phyloP scores from a whole-genome alignment of 2,797 vertebrate genomes.

The Carapus acus region DNA sequence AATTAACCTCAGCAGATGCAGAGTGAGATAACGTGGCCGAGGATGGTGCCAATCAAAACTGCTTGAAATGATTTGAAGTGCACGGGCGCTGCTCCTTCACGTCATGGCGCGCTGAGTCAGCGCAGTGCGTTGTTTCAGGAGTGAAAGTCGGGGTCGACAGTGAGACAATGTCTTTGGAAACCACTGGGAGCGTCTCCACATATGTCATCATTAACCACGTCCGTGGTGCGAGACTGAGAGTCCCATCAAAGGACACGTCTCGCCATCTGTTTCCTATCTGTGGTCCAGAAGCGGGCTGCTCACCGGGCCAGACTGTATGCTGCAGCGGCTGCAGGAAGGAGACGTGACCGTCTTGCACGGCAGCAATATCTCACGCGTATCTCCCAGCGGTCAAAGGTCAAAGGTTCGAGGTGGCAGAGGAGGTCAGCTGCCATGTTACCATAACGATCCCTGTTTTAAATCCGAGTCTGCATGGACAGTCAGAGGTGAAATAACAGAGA shows the following conservation, averaged over 20 bases:
- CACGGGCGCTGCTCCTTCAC: constrained; percentile 11
- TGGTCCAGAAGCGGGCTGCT: constrained; percentile 34
- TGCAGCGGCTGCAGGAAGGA: constrained; percentile 19
- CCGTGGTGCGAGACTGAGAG: constrained; percentile 24
- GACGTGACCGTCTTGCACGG: constrained; percentile 37
- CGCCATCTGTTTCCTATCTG: constrained; percentile 57
- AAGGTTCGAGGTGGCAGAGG: constrained; percentile 29
- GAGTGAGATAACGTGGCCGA: constrained; percentile 44
- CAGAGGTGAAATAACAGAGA: no score
- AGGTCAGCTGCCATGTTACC: constrained; percentile 38
- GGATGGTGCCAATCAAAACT: constrained; percentile 48
- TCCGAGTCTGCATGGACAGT: constrained; percentile 2
- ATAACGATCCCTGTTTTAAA: constrained; percentile 11
- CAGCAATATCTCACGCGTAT: constrained; percentile 47
- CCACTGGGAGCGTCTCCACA: not conserved
- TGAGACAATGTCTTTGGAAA: constrained; percentile 5
- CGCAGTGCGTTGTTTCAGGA: not conserved
- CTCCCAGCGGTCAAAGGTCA: constrained; percentile 41
- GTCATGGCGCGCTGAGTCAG: constrained; percentile 6
- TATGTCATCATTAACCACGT: constrained; percentile 31
- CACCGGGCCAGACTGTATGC: constrained; percentile 23
- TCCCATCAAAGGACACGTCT: constrained; percentile 29
- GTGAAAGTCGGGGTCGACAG: no score
- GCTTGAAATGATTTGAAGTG: constrained; percentile 33
- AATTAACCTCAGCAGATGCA: constrained; percentile 44